Percentiles rank a stretch among this genome's conserved stretches.
phyloP scores from a whole-genome alignment of 1,140 invertebrate genomes.

The Pteromalus puparum region DNA sequence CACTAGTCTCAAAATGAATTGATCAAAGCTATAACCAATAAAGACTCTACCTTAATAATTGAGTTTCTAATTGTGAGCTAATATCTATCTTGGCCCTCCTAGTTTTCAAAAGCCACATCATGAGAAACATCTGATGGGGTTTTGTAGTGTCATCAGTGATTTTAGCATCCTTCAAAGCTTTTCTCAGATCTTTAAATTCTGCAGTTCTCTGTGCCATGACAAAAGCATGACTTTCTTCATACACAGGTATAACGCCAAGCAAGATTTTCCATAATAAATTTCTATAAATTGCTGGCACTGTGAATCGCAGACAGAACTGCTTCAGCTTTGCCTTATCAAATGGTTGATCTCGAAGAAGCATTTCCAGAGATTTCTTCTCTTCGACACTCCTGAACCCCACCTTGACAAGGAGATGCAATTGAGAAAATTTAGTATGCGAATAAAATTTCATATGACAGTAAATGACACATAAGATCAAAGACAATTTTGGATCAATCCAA shows the following conservation, averaged over 20 bases:
- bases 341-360: constrained; percentile 90
- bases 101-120: constrained; percentile 86
- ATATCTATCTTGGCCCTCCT: constrained; percentile 80
- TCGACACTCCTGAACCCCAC: constrained; percentile 93
- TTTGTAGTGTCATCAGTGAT: constrained; percentile 76
- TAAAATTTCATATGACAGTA: background rate
- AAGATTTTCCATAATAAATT: constrained; percentile 91
- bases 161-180: constrained; percentile 82
- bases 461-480: background rate
- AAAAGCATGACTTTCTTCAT: constrained; percentile 84
- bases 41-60: constrained; percentile 65
- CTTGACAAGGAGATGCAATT: constrained; percentile 53
- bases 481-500: too few relatives aligned
- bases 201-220: constrained; percentile 82
- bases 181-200: constrained; percentile 85
- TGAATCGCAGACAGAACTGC: constrained; percentile 90
- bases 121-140: constrained; percentile 80
- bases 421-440: constrained; percentile 3
- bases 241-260: constrained; percentile 83
- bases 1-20: background rate
- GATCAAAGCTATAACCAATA: constrained; percentile 30
- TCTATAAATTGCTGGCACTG: constrained; percentile 87
- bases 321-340: constrained; percentile 88
- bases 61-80: constrained; percentile 72
- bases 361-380: constrained; percentile 95